phyloP scores from a whole-genome alignment of 2,113 vertebrate species.

The Corythornis vintsioides region DNA sequence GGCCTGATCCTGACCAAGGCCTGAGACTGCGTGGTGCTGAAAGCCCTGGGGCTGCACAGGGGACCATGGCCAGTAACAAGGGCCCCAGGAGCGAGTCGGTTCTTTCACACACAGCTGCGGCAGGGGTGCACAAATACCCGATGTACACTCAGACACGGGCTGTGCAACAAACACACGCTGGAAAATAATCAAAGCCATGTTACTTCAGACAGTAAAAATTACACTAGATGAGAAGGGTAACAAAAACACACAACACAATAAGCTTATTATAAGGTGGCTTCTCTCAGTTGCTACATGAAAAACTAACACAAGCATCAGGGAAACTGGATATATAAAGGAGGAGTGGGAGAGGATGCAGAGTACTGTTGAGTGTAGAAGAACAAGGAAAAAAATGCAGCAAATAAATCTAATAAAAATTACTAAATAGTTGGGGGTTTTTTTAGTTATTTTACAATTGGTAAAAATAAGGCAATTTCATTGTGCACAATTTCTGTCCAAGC shows the following conservation, averaged over 20 bases:
- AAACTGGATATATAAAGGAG: not conserved
- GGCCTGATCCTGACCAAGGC: not conserved
- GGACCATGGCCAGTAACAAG: constrained; percentile 8
- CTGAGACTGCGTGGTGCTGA: not conserved
- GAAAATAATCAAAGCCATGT: constrained; percentile 32
- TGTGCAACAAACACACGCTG: constrained; percentile 33
- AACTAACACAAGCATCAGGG: not conserved
- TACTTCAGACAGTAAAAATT: constrained; percentile 43
- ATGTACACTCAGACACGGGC: not conserved
- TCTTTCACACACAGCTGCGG: not conserved
- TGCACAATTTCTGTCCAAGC: not conserved
- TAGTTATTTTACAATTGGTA: not conserved
- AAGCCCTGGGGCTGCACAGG: not conserved
- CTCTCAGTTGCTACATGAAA: not conserved
- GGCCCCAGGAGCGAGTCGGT: not conserved
- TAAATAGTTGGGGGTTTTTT: not conserved
- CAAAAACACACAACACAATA: not conserved
- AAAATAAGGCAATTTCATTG: not conserved
- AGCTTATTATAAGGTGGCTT: not conserved
- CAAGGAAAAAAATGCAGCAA: not conserved
- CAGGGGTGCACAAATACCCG: constrained; percentile 15
- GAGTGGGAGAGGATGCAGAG: not conserved
- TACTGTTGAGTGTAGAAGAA: not conserved
- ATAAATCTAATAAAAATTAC: not conserved
- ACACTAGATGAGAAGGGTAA: not conserved